A percentile compares a stretch with the other conserved stretches of the same genome.
Conservation (phyloP, 2,797 vertebrate species). For the Chelonia mydas region DNA sequence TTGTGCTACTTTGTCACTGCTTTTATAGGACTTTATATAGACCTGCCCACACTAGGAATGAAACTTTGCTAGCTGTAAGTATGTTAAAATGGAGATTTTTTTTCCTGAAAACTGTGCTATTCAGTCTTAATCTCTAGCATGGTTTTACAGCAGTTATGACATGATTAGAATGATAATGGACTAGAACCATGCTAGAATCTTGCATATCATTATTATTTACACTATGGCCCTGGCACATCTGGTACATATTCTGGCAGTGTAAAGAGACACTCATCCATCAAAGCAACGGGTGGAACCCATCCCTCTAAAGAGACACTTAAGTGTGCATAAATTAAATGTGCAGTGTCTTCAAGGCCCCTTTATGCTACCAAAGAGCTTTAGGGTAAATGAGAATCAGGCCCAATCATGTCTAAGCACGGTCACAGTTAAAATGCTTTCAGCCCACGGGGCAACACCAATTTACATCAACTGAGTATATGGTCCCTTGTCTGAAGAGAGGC, state of each 20-base stretch:
- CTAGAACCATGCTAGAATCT: not conserved
- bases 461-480: not conserved
- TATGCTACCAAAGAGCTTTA: not conserved
- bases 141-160: not conserved
- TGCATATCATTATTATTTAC: not conserved
- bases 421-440: not conserved
- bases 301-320: not conserved
- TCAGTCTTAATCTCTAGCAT: not conserved
- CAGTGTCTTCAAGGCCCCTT: not conserved
- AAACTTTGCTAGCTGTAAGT: not conserved
- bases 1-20: not conserved
- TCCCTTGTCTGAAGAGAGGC: not conserved
- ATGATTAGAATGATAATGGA: not conserved
- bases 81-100: not conserved
- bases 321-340: not conserved
- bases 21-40: not conserved
- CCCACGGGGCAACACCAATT: not conserved
- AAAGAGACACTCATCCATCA: not conserved
- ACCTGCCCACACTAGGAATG: not conserved
- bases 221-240: not conserved
- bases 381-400: not conserved
- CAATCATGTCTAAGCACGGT: not conserved
- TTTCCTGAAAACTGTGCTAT: not conserved
- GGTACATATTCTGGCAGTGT: not conserved
- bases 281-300: not conserved